Evolutionary conservation across 2,113 vertebrate species (phyloP).

Genomic region (Vidua chalybeata): DNA sequence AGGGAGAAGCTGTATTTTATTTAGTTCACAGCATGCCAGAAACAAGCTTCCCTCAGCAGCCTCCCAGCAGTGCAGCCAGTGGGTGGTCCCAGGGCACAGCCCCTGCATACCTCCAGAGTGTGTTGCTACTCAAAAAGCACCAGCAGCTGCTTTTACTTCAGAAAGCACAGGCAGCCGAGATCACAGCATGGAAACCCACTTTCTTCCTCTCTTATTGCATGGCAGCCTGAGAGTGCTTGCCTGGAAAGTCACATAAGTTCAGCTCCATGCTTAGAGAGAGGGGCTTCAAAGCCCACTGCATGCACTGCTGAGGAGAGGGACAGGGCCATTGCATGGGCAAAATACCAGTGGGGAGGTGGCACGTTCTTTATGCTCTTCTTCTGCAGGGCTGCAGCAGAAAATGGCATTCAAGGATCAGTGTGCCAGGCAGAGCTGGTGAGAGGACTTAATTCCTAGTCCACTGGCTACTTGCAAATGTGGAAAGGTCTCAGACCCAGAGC

Average conservation of each 20-base stretch:
- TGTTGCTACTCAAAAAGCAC: not conserved
- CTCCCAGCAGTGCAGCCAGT: not conserved
- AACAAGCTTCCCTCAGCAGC: not conserved
- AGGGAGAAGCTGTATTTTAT: not conserved
- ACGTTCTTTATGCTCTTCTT: not conserved
- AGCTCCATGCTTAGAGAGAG: not conserved
- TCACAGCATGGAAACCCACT: rapidly evolving
- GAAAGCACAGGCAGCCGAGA: not conserved
- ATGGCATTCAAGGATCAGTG: not conserved
- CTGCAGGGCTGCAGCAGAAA: not conserved
- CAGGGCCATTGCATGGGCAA: rapidly evolving
- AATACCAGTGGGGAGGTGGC: rapidly evolving
- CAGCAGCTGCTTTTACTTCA: not conserved
- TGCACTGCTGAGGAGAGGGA: not conserved
- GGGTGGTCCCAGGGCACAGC: not conserved
- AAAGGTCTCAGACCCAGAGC: not conserved
- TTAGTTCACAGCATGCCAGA: not conserved
- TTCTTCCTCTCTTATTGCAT: not conserved
- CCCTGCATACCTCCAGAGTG: rapidly evolving
- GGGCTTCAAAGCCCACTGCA: rapidly evolving
- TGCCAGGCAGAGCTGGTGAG: not conserved
- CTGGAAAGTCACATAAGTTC: not conserved
- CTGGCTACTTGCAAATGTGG: rapidly evolving
- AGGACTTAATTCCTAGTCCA: not conserved
- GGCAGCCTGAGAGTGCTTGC: rapidly evolving